These are phyloP conservation scores for Anthopleura xanthogrammica DNA, from an alignment of 92 coral and sea anemone genomes.

Conservation along the genomic window DNA sequence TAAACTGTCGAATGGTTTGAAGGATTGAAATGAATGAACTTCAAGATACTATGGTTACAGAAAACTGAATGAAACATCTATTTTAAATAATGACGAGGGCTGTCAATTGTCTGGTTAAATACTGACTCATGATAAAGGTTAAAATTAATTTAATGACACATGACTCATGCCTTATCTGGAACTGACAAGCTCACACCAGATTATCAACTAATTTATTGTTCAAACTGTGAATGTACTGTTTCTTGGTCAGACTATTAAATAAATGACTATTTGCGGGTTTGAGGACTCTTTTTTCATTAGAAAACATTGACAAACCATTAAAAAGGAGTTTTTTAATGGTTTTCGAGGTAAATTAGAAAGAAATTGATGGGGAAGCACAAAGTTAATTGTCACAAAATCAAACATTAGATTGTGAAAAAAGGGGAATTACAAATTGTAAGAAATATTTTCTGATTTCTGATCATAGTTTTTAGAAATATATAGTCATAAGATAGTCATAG, in stretches of 20 bases:
- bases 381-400: neutral
- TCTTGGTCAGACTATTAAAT: neutral
- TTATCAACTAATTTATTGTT: neutral
- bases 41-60: neutral
- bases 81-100: neutral
- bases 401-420: neutral
- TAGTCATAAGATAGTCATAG: neutral
- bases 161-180: neutral
- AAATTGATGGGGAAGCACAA: neutral
- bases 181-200: neutral
- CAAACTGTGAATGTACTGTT: neutral
- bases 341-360: neutral
- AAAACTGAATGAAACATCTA: neutral
- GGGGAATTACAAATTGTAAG: neutral
- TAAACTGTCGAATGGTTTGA: too few relatives aligned
- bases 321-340: neutral
- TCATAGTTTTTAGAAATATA: neutral
- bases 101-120: neutral
- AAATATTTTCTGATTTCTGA: neutral
- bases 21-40: too few relatives aligned
- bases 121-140: neutral
- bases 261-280: neutral
- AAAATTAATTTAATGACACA: neutral
- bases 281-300: neutral
- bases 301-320: conserved; percentile 5